phyloP scores from a whole-genome alignment of 2,888 invertebrate species.

The Micropterix aruncella region DNA sequence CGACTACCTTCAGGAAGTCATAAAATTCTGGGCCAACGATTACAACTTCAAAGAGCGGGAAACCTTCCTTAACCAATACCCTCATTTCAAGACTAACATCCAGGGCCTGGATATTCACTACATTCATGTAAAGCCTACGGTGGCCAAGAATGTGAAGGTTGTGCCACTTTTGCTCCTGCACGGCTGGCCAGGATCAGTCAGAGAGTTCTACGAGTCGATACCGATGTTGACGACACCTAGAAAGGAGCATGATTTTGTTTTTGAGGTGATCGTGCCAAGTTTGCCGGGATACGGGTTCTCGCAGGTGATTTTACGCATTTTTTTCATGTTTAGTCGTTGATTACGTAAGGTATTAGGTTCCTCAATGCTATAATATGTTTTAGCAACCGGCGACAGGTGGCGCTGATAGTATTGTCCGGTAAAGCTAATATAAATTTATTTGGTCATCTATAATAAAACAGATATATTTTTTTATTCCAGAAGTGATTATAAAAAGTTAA shows the following conservation, averaged over 20 bases:
- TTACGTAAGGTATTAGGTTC: too few relatives aligned
- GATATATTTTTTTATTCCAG: too few relatives aligned
- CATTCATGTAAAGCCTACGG: slow-evolving; percentile 44
- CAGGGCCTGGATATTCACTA: slow-evolving; percentile 59
- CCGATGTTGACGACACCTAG: slow-evolving; percentile 37
- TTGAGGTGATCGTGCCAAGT: slow-evolving; percentile 46
- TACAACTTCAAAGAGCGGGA: slow-evolving; percentile 55
- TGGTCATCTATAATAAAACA: too few relatives aligned
- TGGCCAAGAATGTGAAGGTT: slow-evolving; percentile 26
- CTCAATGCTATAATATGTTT: too few relatives aligned
- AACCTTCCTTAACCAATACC: slow-evolving; percentile 43
- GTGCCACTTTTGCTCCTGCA: slow-evolving; percentile 51
- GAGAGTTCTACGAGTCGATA: slow-evolving; percentile 55
- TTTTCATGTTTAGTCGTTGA: too few relatives aligned
- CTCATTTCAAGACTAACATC: slow-evolving; percentile 57
- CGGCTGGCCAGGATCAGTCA: slow-evolving; percentile 71
- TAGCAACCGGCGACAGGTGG: too few relatives aligned
- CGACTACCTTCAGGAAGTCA: slow-evolving; percentile 27
- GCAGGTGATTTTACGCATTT: too few relatives aligned
- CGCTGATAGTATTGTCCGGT: too few relatives aligned
- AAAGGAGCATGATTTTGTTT: slow-evolving; percentile 26
- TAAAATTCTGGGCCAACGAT: slow-evolving; percentile 43
- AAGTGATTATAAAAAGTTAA: too few relatives aligned
- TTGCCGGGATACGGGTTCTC: slow-evolving; percentile 38
- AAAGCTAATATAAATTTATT: too few relatives aligned